Base-by-base conservation (phyloP, 2,888 invertebrate genomes). In the Temnothorax unifasciatus region DNA sequence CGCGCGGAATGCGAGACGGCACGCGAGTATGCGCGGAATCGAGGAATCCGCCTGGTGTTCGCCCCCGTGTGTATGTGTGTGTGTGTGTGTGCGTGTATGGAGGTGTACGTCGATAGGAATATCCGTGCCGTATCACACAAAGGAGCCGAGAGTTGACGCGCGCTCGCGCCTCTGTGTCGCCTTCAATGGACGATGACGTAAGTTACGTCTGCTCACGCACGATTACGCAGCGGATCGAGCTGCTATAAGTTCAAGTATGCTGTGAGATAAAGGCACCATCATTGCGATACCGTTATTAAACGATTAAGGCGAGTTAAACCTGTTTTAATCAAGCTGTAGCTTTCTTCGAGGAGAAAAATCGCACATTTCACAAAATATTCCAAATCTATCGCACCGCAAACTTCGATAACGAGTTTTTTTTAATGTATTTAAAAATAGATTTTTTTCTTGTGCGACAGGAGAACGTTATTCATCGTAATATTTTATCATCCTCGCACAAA, bases 111-210 rank as follows among this genome's bases (percentile, higher is more conserved):
- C 79, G 59, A 79, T 79, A 71, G 73, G 79, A 79, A 79, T 73
- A 79, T 74, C 47, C 11, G 75, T 79, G 52, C 34, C 34, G 34
- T n/a, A n/a, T 41, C 6, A 41, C 75, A 81, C 76, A 59, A 75
- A 81, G 79, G 54, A 44, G 57, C 44, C 75, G 75, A 74, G 47
- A 47, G 79, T 47, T 81, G 79, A 81, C 57, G 76, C 59, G 75
- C 74, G 79, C 79, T 29, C 57, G 74, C 75, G 59, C 47, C 59
- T 25, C 75, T 47, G 34, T 44, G 76, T 81, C 47, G 75, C 59
- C 79, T 79, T 81, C 79, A 81, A 81, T 81, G 79, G 79, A 59
- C 75, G 79, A 50, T 81, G 79, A 81, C 79, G 79, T 75, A 81
- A 81, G 75, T 81, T 81, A 81, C 76, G 76, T 81, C 75, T 81